Conservation (phyloP, 1,140 invertebrate genomes). For the Anadara kagoshimensis region DNA sequence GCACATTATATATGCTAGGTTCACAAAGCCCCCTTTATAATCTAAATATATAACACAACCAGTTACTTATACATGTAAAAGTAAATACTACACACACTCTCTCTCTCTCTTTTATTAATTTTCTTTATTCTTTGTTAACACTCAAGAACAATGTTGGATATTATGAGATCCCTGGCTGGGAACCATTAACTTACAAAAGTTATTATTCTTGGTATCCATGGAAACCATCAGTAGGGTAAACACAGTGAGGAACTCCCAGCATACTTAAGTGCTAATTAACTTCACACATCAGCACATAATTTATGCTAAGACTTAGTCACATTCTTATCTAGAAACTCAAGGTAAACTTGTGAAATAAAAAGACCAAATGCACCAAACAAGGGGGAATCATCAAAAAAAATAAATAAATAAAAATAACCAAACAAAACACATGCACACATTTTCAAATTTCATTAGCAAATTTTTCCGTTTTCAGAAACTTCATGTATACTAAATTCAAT, state of each 20-base stretch:
- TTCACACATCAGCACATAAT: slow-evolving; percentile 35
- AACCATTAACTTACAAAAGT: no score
- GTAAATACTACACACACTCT: no score
- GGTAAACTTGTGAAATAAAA: background rate
- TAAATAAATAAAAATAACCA: background rate
- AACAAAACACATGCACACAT: background rate
- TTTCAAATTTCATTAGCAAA: background rate
- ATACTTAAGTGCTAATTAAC: slow-evolving; percentile 41
- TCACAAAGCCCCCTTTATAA: no score
- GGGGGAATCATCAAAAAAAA: background rate
- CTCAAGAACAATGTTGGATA: no score
- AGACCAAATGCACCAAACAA: background rate
- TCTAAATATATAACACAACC: no score
- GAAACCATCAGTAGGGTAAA: background rate
- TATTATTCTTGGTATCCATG: slow-evolving; percentile 14
- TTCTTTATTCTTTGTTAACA: no score
- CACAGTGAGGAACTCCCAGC: slow-evolving; percentile 22
- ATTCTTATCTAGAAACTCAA: background rate
- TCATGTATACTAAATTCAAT: background rate
- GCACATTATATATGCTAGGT: slow-evolving; percentile 37
- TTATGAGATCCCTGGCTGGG: no score
- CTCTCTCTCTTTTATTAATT: no score
- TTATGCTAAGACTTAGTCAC: slow-evolving; percentile 31
- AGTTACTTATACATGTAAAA: no score
- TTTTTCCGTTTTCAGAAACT: no score